Conservation (phyloP, 2,888 invertebrate species). For the Sialis lutaria region DNA sequence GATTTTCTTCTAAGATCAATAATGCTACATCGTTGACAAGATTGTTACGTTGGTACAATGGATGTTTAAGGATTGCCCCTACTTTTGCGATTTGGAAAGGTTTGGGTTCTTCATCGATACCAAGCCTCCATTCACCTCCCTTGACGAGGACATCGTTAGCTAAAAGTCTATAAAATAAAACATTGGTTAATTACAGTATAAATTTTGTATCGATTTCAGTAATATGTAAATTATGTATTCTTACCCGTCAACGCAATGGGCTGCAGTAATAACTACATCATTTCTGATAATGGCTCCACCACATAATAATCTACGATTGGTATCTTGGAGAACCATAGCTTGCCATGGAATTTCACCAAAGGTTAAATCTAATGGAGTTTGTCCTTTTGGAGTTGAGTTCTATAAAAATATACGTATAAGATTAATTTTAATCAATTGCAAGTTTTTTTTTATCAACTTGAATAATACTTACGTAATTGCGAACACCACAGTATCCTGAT, state of each 20-base stretch:
- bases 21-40: slow-evolving; percentile 54
- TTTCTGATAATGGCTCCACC: slow-evolving; percentile 63
- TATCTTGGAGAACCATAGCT: slow-evolving; percentile 59
- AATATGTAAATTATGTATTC: slow-evolving; percentile 11
- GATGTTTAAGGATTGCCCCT: slow-evolving; percentile 49
- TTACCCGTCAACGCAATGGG: slow-evolving; percentile 67
- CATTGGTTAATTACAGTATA: neutral
- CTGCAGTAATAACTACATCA: slow-evolving; percentile 58
- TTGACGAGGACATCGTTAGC: slow-evolving; percentile 55
- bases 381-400: slow-evolving; percentile 34
- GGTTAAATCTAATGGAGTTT: slow-evolving; percentile 36
- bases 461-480: slow-evolving; percentile 13
- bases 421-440: slow-evolving; percentile 1
- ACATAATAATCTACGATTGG: slow-evolving; percentile 54
- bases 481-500: slow-evolving; percentile 10
- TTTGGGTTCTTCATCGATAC: slow-evolving; percentile 61
- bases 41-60: slow-evolving; percentile 41
- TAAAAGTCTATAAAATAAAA: slow-evolving; percentile 29
- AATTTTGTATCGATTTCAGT: neutral
- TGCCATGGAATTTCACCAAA: slow-evolving; percentile 81
- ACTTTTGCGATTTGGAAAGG: slow-evolving; percentile 64
- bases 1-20: slow-evolving; percentile 43
- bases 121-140: slow-evolving; percentile 71
- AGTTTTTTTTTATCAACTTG: neutral
- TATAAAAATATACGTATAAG: slow-evolving; percentile 11